Evolutionary conservation across 2,888 invertebrate species (phyloP), one percentile per base, ranked within the genome.

Genomic region (Yponomeuta malinellus): DNA sequence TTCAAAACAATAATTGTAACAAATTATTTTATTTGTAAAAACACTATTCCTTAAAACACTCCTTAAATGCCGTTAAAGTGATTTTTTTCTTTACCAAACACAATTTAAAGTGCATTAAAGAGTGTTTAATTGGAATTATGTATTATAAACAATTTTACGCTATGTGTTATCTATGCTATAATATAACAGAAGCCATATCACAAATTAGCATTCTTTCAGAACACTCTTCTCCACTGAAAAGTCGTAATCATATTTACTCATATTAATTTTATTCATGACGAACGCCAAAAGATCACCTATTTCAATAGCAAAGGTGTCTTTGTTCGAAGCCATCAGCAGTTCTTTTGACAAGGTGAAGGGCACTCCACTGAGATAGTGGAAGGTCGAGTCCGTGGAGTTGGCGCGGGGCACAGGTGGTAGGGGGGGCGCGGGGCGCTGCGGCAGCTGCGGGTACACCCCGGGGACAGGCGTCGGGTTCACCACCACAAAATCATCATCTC

Each of bases 151-250:
- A 23, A 23, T 23, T 23, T 23, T 23, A 23, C 23, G 23, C 23
- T 23, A 23, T 23, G 23, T 23, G 23, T 23, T 23, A 23, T 23
- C 23, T 23, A 23, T 23, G 23, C 23, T 23, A 23, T 23, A 23
- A 23, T 23, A 23, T 23, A 23, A 23, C 23, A 23, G 23, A 43
- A 43, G 43, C 43, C 9, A 8, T 43, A 43, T 43, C 43, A 1
- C 43, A 43, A 43, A 70, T 80, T 73, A 88, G 78, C 82, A 89
- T 74, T 94, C 94, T 73, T 90, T 87, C 52, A 94, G 80, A 63
- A 94, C 93, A 85, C 93, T 92, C 74, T 84, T 90, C 78, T 94
- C 94, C 3, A 89, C 78, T 15, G 86, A 82, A 77, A 94, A 94
- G 75, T 93, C 90, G 76, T 94, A 94, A 48, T 90, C 80, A 74